Base-by-base conservation (phyloP, 1,140 invertebrate species). In the Listronotus bonariensis region DNA sequence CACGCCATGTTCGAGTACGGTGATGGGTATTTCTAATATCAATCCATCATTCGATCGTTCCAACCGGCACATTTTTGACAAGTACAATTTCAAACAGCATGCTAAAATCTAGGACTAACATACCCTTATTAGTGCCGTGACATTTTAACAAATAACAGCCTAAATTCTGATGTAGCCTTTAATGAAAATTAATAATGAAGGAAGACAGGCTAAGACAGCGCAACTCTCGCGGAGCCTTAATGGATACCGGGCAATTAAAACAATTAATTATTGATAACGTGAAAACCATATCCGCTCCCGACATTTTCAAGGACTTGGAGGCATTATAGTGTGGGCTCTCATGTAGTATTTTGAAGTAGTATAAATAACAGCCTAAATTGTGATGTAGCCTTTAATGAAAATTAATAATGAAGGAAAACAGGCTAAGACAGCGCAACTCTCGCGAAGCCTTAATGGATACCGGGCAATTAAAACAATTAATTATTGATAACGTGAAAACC, bases 161-260 rank as follows among this genome's bases (percentile, higher is more conserved):
- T 14, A 14, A 51, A 52, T 49, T 42, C 48, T 52, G 57, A 60
- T 60, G 48, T 60, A 51, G 38, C 53, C 41, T 55, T 42, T 55
- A 60, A 60, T 60, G 57, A 60, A 60, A 60, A 60, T 60, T 60
- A 60, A 60, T 60, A 60, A 60, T 60, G 46, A 60, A 60, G 48
- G 41, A 26, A n/a, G 45, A 60, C 57, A 51, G 38, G 45, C 57
- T 60, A 42, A 60, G 48, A 51, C 49, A 52, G 49, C 49, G 17
- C n/a, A 20, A 4, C 31, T 38, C 26, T 12, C 40, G 20, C 20
- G 15, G 34, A 9, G 34, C 46, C 46, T 17, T 60, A 49, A 51
- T 60, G 57, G 48, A 60, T 60, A 60, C 17, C 48, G 45, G 57
- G 46, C 57, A 60, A 60, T 60, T 60, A 60, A 51, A 60, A 51